phyloP scores from a whole-genome alignment of 2,113 vertebrate genomes.

The Sphaerodactylus townsendi region DNA sequence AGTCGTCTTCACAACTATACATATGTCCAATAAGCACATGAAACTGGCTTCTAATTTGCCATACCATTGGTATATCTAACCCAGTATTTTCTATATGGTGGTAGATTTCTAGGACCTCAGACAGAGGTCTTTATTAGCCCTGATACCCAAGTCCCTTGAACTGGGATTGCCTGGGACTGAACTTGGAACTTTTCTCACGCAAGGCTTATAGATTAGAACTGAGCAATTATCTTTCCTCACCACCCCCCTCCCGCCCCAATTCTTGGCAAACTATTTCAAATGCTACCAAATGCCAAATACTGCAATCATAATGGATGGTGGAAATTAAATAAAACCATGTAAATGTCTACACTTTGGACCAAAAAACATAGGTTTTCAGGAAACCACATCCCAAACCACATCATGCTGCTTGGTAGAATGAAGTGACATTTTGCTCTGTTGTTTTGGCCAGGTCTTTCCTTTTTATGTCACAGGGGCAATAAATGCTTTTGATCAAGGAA shows the following conservation, averaged over 20 bases:
- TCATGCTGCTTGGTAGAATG: not conserved
- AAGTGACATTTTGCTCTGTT: not conserved
- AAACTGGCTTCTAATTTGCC: not conserved
- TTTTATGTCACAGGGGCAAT: slow-evolving; percentile 5
- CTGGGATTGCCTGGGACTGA: not conserved
- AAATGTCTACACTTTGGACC: not conserved
- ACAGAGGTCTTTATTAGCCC: not conserved
- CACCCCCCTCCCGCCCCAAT: not conserved
- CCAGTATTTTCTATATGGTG: not conserved
- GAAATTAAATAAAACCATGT: not conserved
- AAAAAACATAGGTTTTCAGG: not conserved
- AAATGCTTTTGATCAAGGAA: not conserved
- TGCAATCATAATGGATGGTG: not conserved
- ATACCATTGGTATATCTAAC: not conserved
- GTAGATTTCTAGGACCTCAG: not conserved
- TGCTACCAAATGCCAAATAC: not conserved
- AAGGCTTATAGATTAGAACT: not conserved
- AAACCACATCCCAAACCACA: not conserved
- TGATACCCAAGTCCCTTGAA: not conserved
- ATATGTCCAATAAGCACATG: too few species aligned
- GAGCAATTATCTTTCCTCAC: not conserved
- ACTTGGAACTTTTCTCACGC: not conserved
- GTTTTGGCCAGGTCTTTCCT: not conserved
- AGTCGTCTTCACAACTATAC: too few species aligned
- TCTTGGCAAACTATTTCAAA: not conserved